Evolutionary conservation across 2,113 vertebrate genomes (phyloP).

Genomic region (mouse (Mus musculus)): GRCm39 chr13:110311001-110311500

Average conservation of each 20-base stretch:
- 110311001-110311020: background rate
- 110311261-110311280: background rate
- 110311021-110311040: background rate
- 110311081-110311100: background rate
- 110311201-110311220: background rate
- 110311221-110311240: background rate
- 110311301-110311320: background rate
- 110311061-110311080: background rate
- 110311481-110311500: background rate
- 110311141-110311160: background rate
- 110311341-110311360: background rate
- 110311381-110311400: background rate
- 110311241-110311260: background rate
- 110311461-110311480: background rate
- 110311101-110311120: background rate
- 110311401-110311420: background rate
- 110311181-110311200: background rate
- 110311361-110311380: no score
- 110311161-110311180: background rate
- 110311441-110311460: background rate
- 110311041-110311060: background rate
- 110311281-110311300: background rate
- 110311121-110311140: background rate
- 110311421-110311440: background rate
- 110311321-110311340: background rate